Base-by-base conservation (phyloP, 2,113 vertebrate species). In the Plecotus auritus region DNA sequence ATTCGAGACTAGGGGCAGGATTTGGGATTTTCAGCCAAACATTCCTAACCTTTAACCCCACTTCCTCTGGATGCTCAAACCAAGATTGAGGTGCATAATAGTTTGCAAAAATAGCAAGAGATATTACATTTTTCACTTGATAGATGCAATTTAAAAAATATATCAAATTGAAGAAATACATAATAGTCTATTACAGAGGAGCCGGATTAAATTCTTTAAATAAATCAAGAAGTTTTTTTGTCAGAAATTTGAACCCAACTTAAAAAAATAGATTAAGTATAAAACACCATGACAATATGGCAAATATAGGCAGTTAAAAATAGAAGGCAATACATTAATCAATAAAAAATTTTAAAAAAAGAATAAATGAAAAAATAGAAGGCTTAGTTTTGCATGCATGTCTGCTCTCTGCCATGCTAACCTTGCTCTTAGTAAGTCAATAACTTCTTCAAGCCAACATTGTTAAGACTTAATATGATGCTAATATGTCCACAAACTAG, bases 241-340 rank as follows among this genome's bases (percentile, higher is more conserved):
- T 88, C 37, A 93, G 72, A 96, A 86, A 83, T 88, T 66, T 81
- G 81, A 93, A 88, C 82, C 18, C 30, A 83, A 78, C 4, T 23
- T 56, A 2, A 97, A 83, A 84, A 85, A 37, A 64, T 32, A 69
- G 35, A 51, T 12, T 18, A 84, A 85, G 70, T 22, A 76, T 5
- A 77, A 20, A 20, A 37, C 5, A 61, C 5, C 8, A 73, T 78
- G 18, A 56, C 8, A 85, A 78, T 49, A 72, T 12, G 22, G 7
- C 76, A 81, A 87, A 87, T 32, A 11, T 3, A 76, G 9, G 4
- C 5, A 42, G 45, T 23, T 54, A 42, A 18, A 12, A 1, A 26
- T 0, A 32, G 6, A 72, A 64, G 14, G 16, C 26, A 54, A 20
- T 54, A 54, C 18, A 7, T 20, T 54, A 54, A 54, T 54, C 51